Evolutionary conservation across 1,140 invertebrate species (phyloP).

Genomic region (Nomia melanderi): DNA sequence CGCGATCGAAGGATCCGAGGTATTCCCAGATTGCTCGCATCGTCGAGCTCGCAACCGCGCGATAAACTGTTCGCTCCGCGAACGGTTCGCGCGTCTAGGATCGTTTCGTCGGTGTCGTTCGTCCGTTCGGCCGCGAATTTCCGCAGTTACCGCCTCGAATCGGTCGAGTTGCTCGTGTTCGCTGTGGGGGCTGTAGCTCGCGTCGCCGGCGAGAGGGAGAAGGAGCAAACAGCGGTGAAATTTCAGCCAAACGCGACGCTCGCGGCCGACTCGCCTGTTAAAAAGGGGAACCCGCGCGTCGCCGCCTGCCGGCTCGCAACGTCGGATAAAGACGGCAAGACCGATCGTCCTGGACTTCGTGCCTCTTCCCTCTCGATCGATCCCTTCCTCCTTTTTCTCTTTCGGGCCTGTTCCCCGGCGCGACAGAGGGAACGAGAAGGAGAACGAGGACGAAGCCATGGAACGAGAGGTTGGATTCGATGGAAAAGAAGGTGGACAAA

Average conservation of each 20-base stretch:
- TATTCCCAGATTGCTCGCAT: conserved; percentile 35
- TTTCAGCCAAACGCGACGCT: conserved; percentile 71
- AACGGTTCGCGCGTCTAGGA: no score
- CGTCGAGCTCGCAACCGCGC: no score
- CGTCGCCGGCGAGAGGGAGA: conserved; percentile 31
- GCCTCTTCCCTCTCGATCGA: conserved; percentile 54
- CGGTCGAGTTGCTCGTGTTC: conserved; percentile 52
- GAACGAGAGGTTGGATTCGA: conserved; percentile 4
- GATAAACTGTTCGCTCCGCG: no score
- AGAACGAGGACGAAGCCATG: not conserved
- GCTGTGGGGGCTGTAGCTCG: conserved; percentile 41
- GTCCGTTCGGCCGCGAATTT: no score
- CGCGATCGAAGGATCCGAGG: conserved; percentile 21
- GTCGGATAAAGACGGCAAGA: conserved; percentile 70
- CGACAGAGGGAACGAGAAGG: not conserved
- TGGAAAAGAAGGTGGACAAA: conserved; percentile 24
- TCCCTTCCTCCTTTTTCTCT: conserved; percentile 33
- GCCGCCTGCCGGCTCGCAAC: conserved; percentile 53
- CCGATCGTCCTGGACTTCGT: conserved; percentile 49
- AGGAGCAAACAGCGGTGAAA: conserved; percentile 66
- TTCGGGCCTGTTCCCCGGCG: not conserved
- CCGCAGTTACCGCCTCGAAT: no score
- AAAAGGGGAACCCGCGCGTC: conserved; percentile 58
- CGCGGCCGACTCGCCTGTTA: conserved; percentile 61
- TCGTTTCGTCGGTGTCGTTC: no score